A percentile compares a stretch with the other conserved stretches of the same genome.
Conservation (phyloP, 2,888 invertebrate genomes). For the Gastrophysa polygoni region DNA sequence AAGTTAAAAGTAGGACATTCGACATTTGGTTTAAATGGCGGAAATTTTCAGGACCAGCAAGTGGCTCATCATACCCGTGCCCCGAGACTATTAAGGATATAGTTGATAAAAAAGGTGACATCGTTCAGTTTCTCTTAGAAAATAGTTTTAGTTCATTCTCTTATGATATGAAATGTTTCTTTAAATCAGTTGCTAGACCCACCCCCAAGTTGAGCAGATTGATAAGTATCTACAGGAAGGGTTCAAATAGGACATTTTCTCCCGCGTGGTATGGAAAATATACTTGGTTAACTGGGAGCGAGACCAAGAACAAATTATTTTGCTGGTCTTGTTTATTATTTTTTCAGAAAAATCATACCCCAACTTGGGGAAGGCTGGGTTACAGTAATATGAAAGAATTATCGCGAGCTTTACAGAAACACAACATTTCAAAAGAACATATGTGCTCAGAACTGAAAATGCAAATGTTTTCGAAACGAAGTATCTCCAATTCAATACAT, state of each 20-base stretch:
- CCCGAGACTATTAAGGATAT: too few relatives aligned
- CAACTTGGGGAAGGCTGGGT: neutral
- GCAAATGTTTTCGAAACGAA: neutral
- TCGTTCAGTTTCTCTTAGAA: too few relatives aligned
- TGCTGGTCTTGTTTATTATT: neutral
- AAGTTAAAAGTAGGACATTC: too few relatives aligned
- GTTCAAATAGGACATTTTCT: neutral
- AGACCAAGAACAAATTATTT: neutral
- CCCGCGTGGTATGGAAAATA: neutral
- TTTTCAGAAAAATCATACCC: neutral
- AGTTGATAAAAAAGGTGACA: too few relatives aligned
- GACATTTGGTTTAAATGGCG: too few relatives aligned
- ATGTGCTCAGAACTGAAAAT: neutral
- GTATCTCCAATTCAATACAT: neutral
- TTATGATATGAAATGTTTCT: neutral
- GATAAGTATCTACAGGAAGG: neutral
- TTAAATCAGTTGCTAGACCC: neutral
- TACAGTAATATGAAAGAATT: neutral
- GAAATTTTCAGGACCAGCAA: too few relatives aligned
- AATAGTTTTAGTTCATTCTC: neutral
- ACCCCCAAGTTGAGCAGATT: neutral
- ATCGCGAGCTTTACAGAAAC: neutral
- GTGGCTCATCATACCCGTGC: too few relatives aligned
- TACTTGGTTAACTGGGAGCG: neutral
- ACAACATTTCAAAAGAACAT: neutral